These are phyloP conservation scores for Pseudanteris insignis DNA, from an alignment of 2,888 invertebrate genomes.

Conservation along the genomic window DNA sequence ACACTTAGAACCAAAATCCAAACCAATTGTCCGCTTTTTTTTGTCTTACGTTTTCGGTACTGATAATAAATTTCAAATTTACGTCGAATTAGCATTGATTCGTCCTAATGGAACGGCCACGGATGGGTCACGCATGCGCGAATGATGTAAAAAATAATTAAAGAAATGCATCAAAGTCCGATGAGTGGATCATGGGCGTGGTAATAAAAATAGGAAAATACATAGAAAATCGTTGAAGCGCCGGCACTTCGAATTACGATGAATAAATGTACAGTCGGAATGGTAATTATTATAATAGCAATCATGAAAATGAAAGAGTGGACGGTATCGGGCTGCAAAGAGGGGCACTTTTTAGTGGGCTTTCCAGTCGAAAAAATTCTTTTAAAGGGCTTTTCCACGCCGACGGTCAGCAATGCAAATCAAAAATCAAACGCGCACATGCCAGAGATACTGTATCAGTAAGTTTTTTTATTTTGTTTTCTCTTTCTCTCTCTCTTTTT, in stretches of 20 bases:
- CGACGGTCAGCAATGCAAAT: conserved; percentile 59
- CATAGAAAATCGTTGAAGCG: conserved; percentile 22
- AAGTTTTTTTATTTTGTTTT: conserved; percentile 8
- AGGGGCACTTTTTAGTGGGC: conserved; percentile 50
- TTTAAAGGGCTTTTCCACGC: conserved; percentile 59
- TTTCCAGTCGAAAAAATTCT: conserved; percentile 62
- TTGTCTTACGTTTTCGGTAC: background rate
- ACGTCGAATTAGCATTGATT: conserved; percentile 25
- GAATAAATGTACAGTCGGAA: conserved; percentile 31
- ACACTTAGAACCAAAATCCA: too few species aligned
- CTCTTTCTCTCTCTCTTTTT: too few species aligned
- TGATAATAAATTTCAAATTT: background rate
- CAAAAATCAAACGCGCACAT: conserved; percentile 60
- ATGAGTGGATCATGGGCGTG: conserved; percentile 24
- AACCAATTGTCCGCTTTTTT: too few species aligned
- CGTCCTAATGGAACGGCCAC: conserved; percentile 16
- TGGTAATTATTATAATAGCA: conserved; percentile 58
- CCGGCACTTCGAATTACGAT: conserved; percentile 20
- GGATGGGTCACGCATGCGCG: too few species aligned
- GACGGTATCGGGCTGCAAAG: conserved; percentile 40
- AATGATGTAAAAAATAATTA: conserved; percentile 39
- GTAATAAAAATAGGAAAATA: conserved; percentile 26
- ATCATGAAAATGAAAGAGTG: conserved; percentile 63
- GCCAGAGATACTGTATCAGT: conserved; percentile 25
- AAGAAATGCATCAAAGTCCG: conserved; percentile 40